phyloP scores from a whole-genome alignment of 2,888 invertebrate species.

The Odontocerum albicorne region DNA sequence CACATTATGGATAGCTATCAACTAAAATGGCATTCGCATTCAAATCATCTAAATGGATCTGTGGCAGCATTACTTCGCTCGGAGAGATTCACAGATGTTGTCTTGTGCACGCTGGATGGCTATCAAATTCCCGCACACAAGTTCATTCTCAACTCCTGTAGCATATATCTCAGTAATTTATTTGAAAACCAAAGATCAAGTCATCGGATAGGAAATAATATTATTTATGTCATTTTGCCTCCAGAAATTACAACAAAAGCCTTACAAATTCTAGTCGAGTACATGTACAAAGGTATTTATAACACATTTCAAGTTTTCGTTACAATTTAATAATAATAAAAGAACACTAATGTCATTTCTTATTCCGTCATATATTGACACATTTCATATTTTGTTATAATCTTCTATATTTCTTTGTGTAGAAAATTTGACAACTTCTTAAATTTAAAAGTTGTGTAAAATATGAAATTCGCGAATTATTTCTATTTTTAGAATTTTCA shows the following conservation, averaged over 20 bases:
- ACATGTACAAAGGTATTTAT: conserved; percentile 73
- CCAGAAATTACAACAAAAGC: conserved; percentile 80
- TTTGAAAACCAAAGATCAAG: conserved; percentile 55
- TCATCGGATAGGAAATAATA: conserved; percentile 53
- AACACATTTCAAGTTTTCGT: too few species aligned
- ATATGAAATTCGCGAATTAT: too few species aligned
- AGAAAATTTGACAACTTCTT: too few species aligned
- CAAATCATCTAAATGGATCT: conserved; percentile 78
- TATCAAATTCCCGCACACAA: conserved; percentile 83
- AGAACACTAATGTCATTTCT: background rate
- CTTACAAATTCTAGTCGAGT: conserved; percentile 78
- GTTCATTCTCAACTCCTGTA: conserved; percentile 82
- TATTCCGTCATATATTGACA: too few species aligned
- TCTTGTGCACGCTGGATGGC: conserved; percentile 76
- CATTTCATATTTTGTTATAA: too few species aligned
- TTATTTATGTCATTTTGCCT: conserved; percentile 73
- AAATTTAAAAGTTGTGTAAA: too few species aligned
- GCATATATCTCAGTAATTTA: conserved; percentile 54
- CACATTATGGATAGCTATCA: conserved; percentile 73
- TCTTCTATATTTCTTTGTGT: too few species aligned
- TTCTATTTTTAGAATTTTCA: too few species aligned
- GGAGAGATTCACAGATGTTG: conserved; percentile 81
- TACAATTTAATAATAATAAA: background rate
- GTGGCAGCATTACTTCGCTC: conserved; percentile 76
- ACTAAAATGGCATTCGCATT: conserved; percentile 87